Evolutionary conservation across 2,113 vertebrate species (phyloP).

Genomic region (Cygnus atratus): DNA sequence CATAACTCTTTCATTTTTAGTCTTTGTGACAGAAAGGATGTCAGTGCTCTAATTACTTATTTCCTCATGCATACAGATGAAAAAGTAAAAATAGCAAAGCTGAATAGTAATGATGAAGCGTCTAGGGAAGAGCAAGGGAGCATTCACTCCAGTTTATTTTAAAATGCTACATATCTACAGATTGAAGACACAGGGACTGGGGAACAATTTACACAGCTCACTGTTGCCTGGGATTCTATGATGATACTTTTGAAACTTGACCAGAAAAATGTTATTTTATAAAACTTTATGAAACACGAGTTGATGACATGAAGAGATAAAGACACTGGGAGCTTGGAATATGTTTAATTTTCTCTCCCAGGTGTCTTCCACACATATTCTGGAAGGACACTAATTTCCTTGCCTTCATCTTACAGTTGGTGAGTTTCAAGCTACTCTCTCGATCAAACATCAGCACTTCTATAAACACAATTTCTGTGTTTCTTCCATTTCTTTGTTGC

Average conservation of each 20-base stretch:
- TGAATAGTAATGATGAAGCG: background rate
- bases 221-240: background rate
- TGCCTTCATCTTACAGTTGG: background rate
- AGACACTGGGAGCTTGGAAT: background rate
- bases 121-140: background rate
- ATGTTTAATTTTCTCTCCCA: background rate
- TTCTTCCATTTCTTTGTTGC: background rate
- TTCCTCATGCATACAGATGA: background rate
- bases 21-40: background rate
- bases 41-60: background rate
- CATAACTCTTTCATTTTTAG: background rate
- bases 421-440: background rate
- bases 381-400: background rate
- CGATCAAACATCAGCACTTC: background rate
- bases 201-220: background rate
- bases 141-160: background rate
- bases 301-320: background rate
- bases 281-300: background rate
- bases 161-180: background rate
- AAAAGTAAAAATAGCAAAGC: background rate
- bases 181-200: background rate
- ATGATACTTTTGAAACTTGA: background rate
- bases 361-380: background rate
- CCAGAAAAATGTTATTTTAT: background rate
- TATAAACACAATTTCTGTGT: background rate